phyloP scores from a whole-genome alignment of 2,888 invertebrate genomes.

The Microctonus hyperodae region DNA sequence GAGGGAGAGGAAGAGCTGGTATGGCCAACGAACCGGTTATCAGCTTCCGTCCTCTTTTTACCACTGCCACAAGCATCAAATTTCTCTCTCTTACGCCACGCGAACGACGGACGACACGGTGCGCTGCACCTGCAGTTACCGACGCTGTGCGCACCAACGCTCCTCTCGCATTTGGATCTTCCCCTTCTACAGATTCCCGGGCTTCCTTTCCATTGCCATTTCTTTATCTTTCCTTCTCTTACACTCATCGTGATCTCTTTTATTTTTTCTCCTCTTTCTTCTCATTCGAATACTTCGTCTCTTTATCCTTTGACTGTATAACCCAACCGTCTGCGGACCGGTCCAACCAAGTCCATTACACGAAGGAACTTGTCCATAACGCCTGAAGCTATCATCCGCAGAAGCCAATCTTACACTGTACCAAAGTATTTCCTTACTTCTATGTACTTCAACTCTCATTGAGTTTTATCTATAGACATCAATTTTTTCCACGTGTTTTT shows the following conservation, averaged over 20 bases:
- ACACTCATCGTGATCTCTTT: constrained; percentile 40
- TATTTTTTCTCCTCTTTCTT: constrained; percentile 18
- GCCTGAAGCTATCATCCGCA: constrained; percentile 58
- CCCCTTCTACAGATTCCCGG: background rate
- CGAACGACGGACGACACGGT: constrained; percentile 57
- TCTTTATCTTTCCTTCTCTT: constrained; percentile 24
- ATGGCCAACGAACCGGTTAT: constrained; percentile 46
- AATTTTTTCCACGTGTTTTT: background rate
- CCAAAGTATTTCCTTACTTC: constrained; percentile 39
- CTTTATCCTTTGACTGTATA: constrained; percentile 34
- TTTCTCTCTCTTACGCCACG: constrained; percentile 54
- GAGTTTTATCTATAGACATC: constrained; percentile 27
- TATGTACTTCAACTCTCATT: constrained; percentile 23
- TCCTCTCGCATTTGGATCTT: constrained; percentile 23
- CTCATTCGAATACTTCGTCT: constrained; percentile 26
- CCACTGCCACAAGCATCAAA: constrained; percentile 30
- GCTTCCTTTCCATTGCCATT: constrained; percentile 17
- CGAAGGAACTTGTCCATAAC: constrained; percentile 54
- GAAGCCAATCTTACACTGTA: constrained; percentile 58
- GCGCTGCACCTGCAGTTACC: constrained; percentile 58
- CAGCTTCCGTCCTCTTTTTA: constrained; percentile 33
- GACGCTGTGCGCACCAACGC: constrained; percentile 26
- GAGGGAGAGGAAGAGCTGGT: constrained; percentile 15
- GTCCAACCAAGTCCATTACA: constrained; percentile 44
- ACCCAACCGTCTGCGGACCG: constrained; percentile 29